Percentiles rank a stretch among this genome's conserved stretches.
Evolutionary conservation across 2,797 vertebrate genomes (phyloP).

Genomic region (Macropus fuliginosus): DNA sequence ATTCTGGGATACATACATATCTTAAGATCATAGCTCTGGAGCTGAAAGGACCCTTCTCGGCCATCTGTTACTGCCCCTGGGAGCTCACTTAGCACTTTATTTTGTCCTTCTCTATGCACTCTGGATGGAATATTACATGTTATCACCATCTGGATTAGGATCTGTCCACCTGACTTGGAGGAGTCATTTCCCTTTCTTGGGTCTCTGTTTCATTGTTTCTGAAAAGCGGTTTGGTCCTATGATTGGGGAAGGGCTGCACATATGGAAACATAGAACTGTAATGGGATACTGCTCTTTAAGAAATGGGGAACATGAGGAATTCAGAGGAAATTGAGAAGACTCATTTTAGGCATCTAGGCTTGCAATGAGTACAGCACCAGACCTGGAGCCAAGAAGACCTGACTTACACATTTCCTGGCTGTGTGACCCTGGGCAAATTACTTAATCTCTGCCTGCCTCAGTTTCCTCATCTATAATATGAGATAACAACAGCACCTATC

Average conservation of each 20-base stretch:
- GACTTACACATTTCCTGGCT: background rate
- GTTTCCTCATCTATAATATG: background rate
- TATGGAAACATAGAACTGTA: background rate
- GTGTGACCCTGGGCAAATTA: background rate
- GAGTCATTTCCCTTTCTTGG: background rate
- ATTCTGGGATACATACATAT: background rate
- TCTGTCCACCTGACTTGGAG: background rate
- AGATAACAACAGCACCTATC: background rate
- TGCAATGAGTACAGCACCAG: background rate
- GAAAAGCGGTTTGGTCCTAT: background rate
- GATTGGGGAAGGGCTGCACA: background rate
- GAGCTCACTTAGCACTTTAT: background rate
- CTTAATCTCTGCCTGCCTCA: background rate
- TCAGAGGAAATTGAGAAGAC: background rate
- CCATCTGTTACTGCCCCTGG: background rate
- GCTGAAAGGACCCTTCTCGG: background rate
- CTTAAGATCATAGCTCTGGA: background rate
- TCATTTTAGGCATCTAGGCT: background rate
- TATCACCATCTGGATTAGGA: background rate
- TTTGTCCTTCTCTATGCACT: background rate
- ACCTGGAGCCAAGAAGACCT: background rate
- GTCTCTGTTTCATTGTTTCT: background rate
- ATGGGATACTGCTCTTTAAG: background rate
- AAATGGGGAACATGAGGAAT: background rate
- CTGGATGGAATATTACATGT: background rate